Percentiles rank a stretch among this genome's conserved stretches.
phyloP scores from a whole-genome alignment of 2,888 invertebrate species.

The Tetragnatha montana region DNA sequence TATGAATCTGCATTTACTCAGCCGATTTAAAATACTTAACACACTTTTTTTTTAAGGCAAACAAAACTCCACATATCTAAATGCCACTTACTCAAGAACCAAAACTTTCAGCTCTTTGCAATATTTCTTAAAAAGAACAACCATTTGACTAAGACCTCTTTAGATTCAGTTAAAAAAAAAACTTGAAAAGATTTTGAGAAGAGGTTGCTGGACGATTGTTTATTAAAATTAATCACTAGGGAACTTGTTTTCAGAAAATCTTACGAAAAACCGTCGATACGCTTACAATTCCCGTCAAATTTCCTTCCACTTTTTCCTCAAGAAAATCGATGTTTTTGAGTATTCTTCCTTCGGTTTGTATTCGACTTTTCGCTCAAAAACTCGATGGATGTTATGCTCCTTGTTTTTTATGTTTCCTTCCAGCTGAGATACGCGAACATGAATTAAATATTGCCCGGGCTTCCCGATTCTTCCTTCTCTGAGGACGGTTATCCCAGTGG shows the following conservation, averaged over 20 bases:
- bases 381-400: slow-evolving; percentile 25
- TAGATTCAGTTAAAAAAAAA: too few species aligned
- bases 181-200: too few species aligned
- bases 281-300: slow-evolving; percentile 21
- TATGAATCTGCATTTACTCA: too few species aligned
- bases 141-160: too few species aligned
- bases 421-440: not conserved
- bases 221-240: slow-evolving; percentile 39
- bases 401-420: slow-evolving; percentile 18
- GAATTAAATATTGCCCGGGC: slow-evolving; percentile 19
- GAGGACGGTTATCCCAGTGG: not conserved
- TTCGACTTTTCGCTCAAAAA: slow-evolving; percentile 21
- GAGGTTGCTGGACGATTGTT: slow-evolving; percentile 1
- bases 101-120: too few species aligned
- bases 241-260: slow-evolving; percentile 37
- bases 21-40: too few species aligned
- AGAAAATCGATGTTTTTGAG: slow-evolving; percentile 30
- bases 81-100: too few species aligned
- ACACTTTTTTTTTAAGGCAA: too few species aligned
- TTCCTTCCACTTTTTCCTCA: not conserved
- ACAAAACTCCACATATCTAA: too few species aligned
- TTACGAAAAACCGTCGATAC: slow-evolving; percentile 3
- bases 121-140: too few species aligned
- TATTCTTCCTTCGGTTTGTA: slow-evolving; percentile 24
- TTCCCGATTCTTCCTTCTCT: not conserved